Conservation (phyloP, 2,888 invertebrate genomes). For the Archips xylosteana region DNA sequence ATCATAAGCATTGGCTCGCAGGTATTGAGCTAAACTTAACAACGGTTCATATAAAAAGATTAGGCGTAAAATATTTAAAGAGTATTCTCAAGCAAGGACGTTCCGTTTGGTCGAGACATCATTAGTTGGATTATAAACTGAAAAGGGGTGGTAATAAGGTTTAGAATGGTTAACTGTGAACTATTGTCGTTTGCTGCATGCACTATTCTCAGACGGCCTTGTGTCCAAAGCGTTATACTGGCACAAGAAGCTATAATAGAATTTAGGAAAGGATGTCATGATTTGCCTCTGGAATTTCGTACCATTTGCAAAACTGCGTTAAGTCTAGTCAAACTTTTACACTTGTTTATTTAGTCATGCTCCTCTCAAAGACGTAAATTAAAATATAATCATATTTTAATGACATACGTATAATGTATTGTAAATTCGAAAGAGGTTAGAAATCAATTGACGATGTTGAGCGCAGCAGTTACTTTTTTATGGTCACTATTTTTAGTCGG, state of each 20-base stretch:
- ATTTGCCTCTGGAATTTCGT: slow-evolving; percentile 39
- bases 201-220: slow-evolving; percentile 75
- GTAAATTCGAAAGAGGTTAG: too few species aligned
- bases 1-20: too few species aligned
- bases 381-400: too few species aligned
- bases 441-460: too few species aligned
- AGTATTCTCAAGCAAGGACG: slow-evolving; percentile 28
- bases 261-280: slow-evolving; percentile 52
- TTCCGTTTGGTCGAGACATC: background rate
- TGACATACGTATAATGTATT: too few species aligned
- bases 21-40: slow-evolving; percentile 1
- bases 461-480: too few species aligned
- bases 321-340: background rate
- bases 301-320: slow-evolving; percentile 18
- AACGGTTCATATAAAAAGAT: slow-evolving; percentile 18
- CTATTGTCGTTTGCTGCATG: slow-evolving; percentile 60
- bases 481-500: too few species aligned
- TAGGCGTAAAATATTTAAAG: slow-evolving; percentile 34
- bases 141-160: slow-evolving; percentile 8
- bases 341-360: background rate
- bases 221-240: slow-evolving; percentile 44
- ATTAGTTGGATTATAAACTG: slow-evolving; percentile 4
- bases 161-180: slow-evolving; percentile 4
- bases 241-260: slow-evolving; percentile 46
- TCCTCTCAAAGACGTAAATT: background rate